A percentile compares a stretch with the other conserved stretches of the same genome.
phyloP scores from a whole-genome alignment of 2,113 vertebrate species.

The Capreolus pygargus region DNA sequence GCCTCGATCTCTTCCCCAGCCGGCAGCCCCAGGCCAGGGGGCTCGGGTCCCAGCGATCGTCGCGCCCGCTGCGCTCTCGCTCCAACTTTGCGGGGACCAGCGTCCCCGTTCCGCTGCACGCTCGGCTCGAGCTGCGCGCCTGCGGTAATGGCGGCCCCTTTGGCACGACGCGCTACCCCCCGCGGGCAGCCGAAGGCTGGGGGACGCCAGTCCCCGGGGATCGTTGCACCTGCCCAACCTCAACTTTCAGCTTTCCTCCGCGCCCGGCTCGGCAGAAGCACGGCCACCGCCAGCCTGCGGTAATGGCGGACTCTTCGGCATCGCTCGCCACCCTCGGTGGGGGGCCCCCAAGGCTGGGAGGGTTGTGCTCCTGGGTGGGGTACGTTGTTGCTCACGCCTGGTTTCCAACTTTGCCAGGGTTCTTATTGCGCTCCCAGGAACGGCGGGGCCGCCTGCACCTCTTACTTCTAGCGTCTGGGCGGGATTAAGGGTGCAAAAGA shows the following conservation, averaged over 20 bases:
- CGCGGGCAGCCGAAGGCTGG: not conserved
- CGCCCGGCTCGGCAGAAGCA: not conserved
- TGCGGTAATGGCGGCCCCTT: slow-evolving; percentile 46
- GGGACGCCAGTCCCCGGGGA: not conserved
- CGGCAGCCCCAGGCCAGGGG: not conserved
- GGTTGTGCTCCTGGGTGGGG: not conserved
- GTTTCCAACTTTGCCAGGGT: slow-evolving; percentile 59
- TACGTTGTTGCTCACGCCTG: not conserved
- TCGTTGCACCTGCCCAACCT: not conserved
- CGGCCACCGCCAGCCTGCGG: not conserved
- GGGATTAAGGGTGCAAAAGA: not conserved
- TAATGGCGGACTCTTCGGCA: not conserved
- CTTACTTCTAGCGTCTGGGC: not conserved
- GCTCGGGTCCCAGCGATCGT: not conserved
- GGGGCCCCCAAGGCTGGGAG: not conserved
- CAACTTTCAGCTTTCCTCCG: not conserved
- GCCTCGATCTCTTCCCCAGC: not conserved
- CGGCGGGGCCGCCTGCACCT: not conserved
- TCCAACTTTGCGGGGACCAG: slow-evolving; percentile 55
- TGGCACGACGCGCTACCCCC: not conserved
- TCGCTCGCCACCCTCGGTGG: not conserved
- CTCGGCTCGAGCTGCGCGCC: not conserved
- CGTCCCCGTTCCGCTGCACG: not conserved
- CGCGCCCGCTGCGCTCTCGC: not conserved
- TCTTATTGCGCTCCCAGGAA: not conserved